Evolutionary conservation across 2,113 vertebrate species (phyloP), one percentile per base, ranked within the genome.

Genomic region (Leptocoma aspasia): DNA sequence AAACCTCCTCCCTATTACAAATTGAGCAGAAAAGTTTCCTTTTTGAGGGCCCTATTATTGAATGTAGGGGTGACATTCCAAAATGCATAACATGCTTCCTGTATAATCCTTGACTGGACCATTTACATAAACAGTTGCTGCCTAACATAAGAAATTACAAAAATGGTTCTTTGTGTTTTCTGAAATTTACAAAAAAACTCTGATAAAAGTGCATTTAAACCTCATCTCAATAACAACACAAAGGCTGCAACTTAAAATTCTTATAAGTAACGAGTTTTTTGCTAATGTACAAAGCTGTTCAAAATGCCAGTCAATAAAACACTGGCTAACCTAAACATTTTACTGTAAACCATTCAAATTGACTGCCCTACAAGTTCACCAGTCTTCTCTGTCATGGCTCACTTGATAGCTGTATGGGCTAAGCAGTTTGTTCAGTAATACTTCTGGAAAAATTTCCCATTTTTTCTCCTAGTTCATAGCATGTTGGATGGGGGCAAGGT

Each of bases 401-500:
- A 28, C 18, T 42, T 47, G 9, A 37, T 56, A 60, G 7, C 2
- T 64, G 6, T 9, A 42, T 47, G 8, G 30, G 9, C 11, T 68
- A 53, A 59, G 13, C 15, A 69, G 22, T 11, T 23, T 59, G 7
- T 23, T 7, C 23, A 45, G 42, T 27, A 75, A 31, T n/a, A 63
- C 19, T 75, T 82, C 53, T 59, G 20, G 10, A 23, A 15, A 57
- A 24, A 17, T 18, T 78, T 93, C 45, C 28, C 9, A 24, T 26
- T 83, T 86, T 77, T 80, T 39, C 3, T 54, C 54, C 16, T 56
- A 14, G 10, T 6, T 86, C 17, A 28, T 27, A 71, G 6, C 4
- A 27, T 19, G 3, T 13, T 54, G 44, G 15, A 20, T n/a, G 28
- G 9, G 9, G 1, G 2, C 4, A 31, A 18, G 12, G 15, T 14